Evolutionary conservation across 2,797 vertebrate genomes (phyloP), one percentile per base, ranked within the genome.

Genomic region (Tarsius wallacei): DNA sequence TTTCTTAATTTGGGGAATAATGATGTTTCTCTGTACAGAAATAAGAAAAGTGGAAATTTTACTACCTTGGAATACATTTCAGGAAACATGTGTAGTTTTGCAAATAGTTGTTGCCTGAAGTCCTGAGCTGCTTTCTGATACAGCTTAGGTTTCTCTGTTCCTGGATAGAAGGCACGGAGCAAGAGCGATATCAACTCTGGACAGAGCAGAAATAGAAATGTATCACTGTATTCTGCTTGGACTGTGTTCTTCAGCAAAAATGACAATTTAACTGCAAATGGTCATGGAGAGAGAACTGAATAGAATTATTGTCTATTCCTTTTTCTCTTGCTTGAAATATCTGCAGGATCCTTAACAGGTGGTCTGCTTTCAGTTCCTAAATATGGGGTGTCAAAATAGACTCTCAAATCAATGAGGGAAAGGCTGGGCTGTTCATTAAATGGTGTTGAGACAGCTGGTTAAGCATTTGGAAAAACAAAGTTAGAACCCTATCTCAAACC

Each of bases 401-500:
- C n/a, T 51, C 77, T 92, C 68, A 82, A 47, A 64, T 87, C n/a
- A 21, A 4, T 42, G 59, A 42, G 51, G 31, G 16, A 53, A 94
- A 85, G 3, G 14, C 26, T 76, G 15, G 2, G 2, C 42, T 87
- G 61, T 78, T 74, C 70, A 77, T 78, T 81, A 93, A 78, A 81
- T 42, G 14, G 71, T 95, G n/a, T 73, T 91, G 84, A 93, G 31
- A 92, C 77, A 97, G 82, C 80, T 98, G 93, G 47, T 51, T 63
- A 71, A 78, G 84, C 76, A 87, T 83, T 96, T 91, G 57, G 80
- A 90, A 96, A 96, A 93, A 93, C 47, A 95, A 97, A 90, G 47
- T 80, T 59, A 91, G 63, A 95, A 68, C 59, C 19, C 26, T 55
- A 94, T 94, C 77, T 96, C 66, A 78, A 97, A 97, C 24, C 55